Conservation (phyloP, 2,113 vertebrate genomes). For the Pseudonaja textilis region DNA sequence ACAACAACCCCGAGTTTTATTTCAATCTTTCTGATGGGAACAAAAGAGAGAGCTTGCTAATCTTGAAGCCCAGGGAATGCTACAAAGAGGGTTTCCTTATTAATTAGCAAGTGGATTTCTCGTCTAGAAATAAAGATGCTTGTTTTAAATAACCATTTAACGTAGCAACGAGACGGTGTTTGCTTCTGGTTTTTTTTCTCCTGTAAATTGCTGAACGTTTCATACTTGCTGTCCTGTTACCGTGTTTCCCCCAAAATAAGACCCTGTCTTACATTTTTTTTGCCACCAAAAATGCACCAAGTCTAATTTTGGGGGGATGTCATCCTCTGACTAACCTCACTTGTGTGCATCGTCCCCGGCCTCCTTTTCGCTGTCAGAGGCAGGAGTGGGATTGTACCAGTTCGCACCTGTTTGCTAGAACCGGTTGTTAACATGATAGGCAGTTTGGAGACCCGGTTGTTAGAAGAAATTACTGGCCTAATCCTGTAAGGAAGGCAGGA, state of each 20-base stretch:
- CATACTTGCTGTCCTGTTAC: background rate
- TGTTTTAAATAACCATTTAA: background rate
- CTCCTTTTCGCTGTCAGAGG: too few species aligned
- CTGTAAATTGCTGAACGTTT: background rate
- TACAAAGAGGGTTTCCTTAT: background rate
- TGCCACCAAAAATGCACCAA: too few species aligned
- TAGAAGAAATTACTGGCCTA: too few species aligned
- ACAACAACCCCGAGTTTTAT: background rate
- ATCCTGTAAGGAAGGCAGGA: too few species aligned
- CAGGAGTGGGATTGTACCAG: too few species aligned
- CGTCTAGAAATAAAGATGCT: background rate
- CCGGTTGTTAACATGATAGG: too few species aligned
- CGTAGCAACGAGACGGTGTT: background rate
- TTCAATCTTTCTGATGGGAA: background rate
- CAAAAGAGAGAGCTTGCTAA: background rate
- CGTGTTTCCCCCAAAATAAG: too few species aligned
- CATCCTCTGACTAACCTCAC: too few species aligned
- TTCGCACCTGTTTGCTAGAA: too few species aligned
- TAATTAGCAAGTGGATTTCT: background rate
- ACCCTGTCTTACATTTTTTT: too few species aligned
- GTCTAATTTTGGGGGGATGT: too few species aligned
- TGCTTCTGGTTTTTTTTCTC: background rate
- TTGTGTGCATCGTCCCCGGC: fast-evolving
- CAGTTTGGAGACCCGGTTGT: too few species aligned
- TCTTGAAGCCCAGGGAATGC: slow-evolving; percentile 8